Conservation (phyloP, 2,888 invertebrate genomes). For the Sympetrum striolatum region DNA sequence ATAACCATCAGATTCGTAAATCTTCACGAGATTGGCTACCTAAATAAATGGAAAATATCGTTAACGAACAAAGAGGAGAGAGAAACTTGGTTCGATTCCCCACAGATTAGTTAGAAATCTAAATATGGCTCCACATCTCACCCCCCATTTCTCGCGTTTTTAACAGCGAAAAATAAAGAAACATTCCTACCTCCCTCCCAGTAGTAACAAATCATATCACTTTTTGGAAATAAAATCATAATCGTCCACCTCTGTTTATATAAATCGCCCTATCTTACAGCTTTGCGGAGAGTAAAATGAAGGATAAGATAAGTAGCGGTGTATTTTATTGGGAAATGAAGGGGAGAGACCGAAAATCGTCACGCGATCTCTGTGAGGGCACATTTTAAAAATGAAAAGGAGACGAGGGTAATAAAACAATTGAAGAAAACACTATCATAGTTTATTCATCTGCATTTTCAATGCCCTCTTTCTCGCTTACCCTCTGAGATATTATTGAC, state of each 20-base stretch:
- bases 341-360: not conserved
- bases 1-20: too few relatives aligned
- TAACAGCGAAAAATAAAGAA: not conserved
- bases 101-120: too few relatives aligned
- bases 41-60: too few relatives aligned
- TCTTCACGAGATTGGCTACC: too few relatives aligned
- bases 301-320: not conserved
- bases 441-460: not conserved
- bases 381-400: not conserved
- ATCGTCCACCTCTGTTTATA: not conserved
- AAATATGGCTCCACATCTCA: not conserved
- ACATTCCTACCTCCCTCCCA: not conserved
- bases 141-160: not conserved
- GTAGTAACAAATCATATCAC: not conserved
- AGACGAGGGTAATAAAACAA: not conserved
- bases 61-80: too few relatives aligned
- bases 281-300: not conserved
- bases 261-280: slow-evolving; percentile 8
- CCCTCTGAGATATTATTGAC: not conserved
- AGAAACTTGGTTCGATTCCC: too few relatives aligned
- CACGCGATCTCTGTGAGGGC: not conserved
- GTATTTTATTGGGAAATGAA: not conserved
- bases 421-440: not conserved
- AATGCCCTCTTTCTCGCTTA: not conserved
- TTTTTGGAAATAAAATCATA: not conserved